A percentile compares a stretch with the other conserved stretches of the same genome.
Conservation (phyloP, 1,140 invertebrate genomes). For the Polypedilum vanderplanki region DNA sequence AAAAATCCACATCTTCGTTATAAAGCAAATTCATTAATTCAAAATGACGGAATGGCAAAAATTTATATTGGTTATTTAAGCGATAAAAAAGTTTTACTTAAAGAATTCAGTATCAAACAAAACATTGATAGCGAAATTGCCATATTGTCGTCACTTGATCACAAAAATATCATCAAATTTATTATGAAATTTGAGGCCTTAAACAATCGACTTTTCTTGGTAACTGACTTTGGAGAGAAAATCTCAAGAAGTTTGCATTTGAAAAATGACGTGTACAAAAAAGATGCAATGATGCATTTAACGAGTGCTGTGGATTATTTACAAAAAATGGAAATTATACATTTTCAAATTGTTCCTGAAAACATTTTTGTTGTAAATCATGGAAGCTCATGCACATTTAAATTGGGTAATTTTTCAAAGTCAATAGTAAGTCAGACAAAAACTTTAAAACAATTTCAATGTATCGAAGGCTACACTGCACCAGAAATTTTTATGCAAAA, state of each 20-base stretch:
- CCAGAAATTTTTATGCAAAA: neutral
- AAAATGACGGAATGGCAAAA: neutral
- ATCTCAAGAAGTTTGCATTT: neutral
- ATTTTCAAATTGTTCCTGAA: neutral
- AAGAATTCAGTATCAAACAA: neutral
- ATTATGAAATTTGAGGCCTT: neutral
- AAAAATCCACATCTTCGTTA: neutral
- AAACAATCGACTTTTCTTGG: neutral
- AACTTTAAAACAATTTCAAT: too few species aligned
- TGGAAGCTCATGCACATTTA: slow-evolving; percentile 38
- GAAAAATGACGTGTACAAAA: neutral
- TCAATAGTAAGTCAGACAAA: too few species aligned
- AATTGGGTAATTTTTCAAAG: too few species aligned
- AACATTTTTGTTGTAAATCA: neutral
- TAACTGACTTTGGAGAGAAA: neutral
- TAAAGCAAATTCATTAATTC: neutral
- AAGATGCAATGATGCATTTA: slow-evolving; percentile 36
- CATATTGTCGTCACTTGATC: neutral
- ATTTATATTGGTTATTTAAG: neutral
- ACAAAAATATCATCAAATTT: neutral
- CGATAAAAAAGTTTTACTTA: neutral
- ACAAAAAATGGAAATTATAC: neutral
- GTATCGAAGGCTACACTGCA: neutral
- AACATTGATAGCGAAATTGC: neutral
- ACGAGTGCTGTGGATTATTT: neutral